Conservation (phyloP, 1,140 invertebrate genomes). For the Drosophila takahashii region DNA sequence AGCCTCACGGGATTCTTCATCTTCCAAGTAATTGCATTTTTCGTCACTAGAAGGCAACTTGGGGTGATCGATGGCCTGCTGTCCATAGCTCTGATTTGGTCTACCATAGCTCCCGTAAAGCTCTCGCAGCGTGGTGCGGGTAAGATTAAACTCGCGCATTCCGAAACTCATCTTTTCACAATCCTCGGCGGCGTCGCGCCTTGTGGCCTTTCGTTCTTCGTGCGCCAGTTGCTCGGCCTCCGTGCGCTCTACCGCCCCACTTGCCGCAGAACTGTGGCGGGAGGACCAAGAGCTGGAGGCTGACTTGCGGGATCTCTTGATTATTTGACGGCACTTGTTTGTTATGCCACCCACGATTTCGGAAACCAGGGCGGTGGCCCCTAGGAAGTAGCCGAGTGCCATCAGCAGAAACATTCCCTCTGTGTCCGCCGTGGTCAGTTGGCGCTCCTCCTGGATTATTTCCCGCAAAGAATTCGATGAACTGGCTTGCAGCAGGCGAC, state of each 20-base stretch:
- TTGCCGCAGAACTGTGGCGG: constrained; percentile 37
- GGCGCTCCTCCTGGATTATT: constrained; percentile 87
- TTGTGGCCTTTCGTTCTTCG: constrained; percentile 49
- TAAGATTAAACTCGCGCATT: constrained; percentile 73
- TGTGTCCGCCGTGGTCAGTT: constrained; percentile 89
- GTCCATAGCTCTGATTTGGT: constrained; percentile 8
- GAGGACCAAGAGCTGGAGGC: constrained; percentile 72
- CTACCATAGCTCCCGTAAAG: constrained; percentile 62
- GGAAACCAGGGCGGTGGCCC: constrained; percentile 86
- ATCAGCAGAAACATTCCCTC: constrained; percentile 92
- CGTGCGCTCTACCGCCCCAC: constrained; percentile 24
- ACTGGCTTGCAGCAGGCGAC: constrained; percentile 86
- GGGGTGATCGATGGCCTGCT: background rate
- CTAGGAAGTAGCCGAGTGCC: constrained; percentile 88
- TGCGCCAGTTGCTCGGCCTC: constrained; percentile 50
- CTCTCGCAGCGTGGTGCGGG: constrained; percentile 70
- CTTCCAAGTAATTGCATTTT: background rate
- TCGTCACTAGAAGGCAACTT: background rate
- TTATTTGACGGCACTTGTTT: constrained; percentile 85
- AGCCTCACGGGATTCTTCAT: constrained; percentile 45
- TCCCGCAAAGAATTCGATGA: constrained; percentile 63
- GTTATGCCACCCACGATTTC: constrained; percentile 89
- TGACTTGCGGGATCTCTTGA: constrained; percentile 66
- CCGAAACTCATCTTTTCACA: constrained; percentile 63
- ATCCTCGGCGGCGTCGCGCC: constrained; percentile 57